Base-by-base conservation (phyloP, 2,113 vertebrate species). In the Clarias batrachus region DNA sequence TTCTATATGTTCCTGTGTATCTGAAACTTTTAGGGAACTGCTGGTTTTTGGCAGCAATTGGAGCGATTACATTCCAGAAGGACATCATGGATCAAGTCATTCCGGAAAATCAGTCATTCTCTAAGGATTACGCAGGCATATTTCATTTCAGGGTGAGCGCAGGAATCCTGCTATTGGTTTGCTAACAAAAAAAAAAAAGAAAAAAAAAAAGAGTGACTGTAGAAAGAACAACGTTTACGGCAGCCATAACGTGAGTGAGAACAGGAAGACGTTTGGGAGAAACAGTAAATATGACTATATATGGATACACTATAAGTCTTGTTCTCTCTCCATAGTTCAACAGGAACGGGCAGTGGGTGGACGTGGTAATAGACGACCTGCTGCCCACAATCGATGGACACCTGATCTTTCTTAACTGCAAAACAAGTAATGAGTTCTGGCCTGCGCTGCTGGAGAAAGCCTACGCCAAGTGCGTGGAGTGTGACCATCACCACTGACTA, bases 41-140 rank as follows among this genome's bases (percentile, higher is more conserved):
- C 88, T 95, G 95, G 95, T 94, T 95, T 82, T 91, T 95, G 71
- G 93, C 94, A 0, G 91, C 95, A 1, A 89, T 95, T 11, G 95
- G 93, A 33, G 89, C 94, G 3, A 88, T 95, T 73, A 95, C 93
- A 0, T 94, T 93, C 87, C 90, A 94, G 80, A 83, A 37, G 0
- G 0, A 65, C 11, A 82, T 95, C 6, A 62, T 95, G 54, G 0
- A 87, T 0, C 89, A 93, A 65, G 89, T 95, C 73, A 76, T 95
- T 23, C 94, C 93, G 3, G n/a, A 19, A 6, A 90, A 92, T 0
- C 95, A 95, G 88, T 79, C 1, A 1, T 95, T 94, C 73, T 37
- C 88, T 54, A 54, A 89, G 23, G 48, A 92, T 10, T 95, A 95
- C 90, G 92, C 92, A 0, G 95, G 95, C 17, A 71, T 95, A 27